Evolutionary conservation across 2,888 invertebrate genomes (phyloP).

Genomic region (Minunthozetes semirufus): DNA sequence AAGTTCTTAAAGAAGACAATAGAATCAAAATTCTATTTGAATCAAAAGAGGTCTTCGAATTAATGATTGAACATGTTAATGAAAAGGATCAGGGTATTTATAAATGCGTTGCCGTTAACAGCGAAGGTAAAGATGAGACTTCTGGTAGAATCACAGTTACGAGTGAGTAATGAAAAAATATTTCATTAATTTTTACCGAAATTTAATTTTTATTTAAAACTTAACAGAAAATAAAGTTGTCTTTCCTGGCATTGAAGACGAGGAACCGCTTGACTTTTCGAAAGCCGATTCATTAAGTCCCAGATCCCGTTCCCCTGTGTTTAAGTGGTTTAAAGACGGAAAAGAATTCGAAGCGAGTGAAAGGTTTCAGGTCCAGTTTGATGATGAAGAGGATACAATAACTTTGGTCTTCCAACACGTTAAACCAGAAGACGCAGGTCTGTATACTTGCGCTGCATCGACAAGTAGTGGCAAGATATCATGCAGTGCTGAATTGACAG

Average conservation of each 20-base stretch:
- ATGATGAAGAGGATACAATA: constrained; percentile 84
- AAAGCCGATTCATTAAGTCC: constrained; percentile 32
- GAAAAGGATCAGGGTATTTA: constrained; percentile 73
- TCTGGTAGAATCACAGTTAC: constrained; percentile 72
- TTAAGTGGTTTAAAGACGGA: constrained; percentile 64
- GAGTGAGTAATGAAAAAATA: constrained; percentile 49
- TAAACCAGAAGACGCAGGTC: constrained; percentile 85
- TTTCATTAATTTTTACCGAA: background rate
- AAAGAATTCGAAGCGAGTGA: constrained; percentile 79
- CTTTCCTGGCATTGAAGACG: constrained; percentile 41
- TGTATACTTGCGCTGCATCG: constrained; percentile 93
- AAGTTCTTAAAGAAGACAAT: constrained; percentile 61
- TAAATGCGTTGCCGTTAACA: constrained; percentile 73
- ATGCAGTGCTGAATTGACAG: constrained; percentile 86
- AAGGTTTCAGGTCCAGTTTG: constrained; percentile 79
- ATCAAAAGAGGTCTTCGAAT: constrained; percentile 75
- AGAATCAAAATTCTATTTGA: constrained; percentile 66
- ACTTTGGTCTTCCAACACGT: constrained; percentile 90
- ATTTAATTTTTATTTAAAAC: background rate
- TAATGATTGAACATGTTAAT: constrained; percentile 73
- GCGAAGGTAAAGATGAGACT: constrained; percentile 66
- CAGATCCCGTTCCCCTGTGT: constrained; percentile 41
- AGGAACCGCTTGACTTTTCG: background rate
- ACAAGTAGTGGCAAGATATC: constrained; percentile 92
- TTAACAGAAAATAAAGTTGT: constrained; percentile 40